Base-by-base conservation (phyloP, 2,888 invertebrate genomes). In the Allophyes oxyacanthae region DNA sequence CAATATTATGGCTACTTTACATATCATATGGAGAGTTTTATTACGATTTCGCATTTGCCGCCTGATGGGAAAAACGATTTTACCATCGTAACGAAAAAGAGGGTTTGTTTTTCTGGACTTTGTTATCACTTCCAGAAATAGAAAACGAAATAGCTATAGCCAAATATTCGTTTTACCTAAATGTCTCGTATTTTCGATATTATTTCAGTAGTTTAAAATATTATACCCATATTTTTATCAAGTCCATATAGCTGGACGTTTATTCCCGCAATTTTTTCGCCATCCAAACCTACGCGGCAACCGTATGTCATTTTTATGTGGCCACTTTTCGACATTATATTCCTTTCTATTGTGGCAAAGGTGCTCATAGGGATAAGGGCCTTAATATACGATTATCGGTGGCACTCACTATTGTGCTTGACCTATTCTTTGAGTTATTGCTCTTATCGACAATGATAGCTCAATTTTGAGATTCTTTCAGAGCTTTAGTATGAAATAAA, bases 361-460 rank as follows among this genome's bases (percentile, higher is more conserved):
- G 93, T 91, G 91, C 91, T 92, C 87, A 79, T 78, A 88, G 90
- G 93, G 93, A 93, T 93, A 92, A 92, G 92, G 91, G 89, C 89
- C 82, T 88, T 94, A 93, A 94, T 92, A 92, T 94, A 94, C 91
- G 94, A 92, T 93, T 93, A 94, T 94, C 93, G 93, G 90, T 88
- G 90, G 83, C 88, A 90, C 85, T 90, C 90, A 92, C 92, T 91
- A 93, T 93, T 93, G 92, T 93, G 87, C 89, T 91, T 93, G 92
- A 94, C 94, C 94, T 89, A 87, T 87, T 87, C 85, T 73, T 57
- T 90, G 92, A 94, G 85, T 92, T 93, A 94, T 92, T 85, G 86
- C 84, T 67, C 79, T 87, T 90, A 91, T 91, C 88, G 85, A 70
- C 78, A 80, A 78, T 84, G 88, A 90, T 89, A 81, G 85, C 84